These are phyloP conservation scores for Gisinianus flammeolus DNA, from an alignment of 2,888 invertebrate species.

Conservation along the genomic window DNA sequence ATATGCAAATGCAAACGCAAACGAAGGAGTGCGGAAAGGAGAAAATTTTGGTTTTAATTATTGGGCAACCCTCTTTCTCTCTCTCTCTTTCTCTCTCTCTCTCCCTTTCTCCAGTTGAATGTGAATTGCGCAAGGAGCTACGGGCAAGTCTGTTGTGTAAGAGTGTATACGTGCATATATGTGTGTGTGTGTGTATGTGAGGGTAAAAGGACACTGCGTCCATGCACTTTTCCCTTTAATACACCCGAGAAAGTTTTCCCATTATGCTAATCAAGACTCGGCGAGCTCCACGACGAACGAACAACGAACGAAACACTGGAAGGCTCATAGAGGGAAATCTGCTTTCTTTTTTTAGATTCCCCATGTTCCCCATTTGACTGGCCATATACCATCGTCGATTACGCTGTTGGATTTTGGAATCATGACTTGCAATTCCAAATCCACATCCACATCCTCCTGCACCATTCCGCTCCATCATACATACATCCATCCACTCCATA, in stretches of 20 bases:
- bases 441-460: neutral
- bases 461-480: neutral
- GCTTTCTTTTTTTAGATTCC: conserved; percentile 49
- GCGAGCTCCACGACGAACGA: conserved; percentile 23
- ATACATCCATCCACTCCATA: conserved; percentile 23
- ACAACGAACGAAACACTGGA: conserved; percentile 46
- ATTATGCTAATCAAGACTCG: conserved; percentile 58
- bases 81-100: conserved; percentile 11
- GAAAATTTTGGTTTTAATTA: conserved; percentile 40
- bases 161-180: neutral
- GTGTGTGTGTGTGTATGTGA: neutral
- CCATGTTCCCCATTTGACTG: conserved; percentile 51
- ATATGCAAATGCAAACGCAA: conserved; percentile 35
- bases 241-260: conserved; percentile 56
- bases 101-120: neutral
- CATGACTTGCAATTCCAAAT: conserved; percentile 43
- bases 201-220: conserved; percentile 14
- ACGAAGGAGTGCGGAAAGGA: conserved; percentile 36
- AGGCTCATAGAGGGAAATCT: conserved; percentile 33
- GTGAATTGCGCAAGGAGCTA: no score
- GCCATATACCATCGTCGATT: conserved; percentile 32
- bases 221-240: conserved; percentile 10
- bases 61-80: conserved; percentile 31
- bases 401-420: conserved; percentile 39
- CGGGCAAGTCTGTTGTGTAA: neutral